Percentiles rank a stretch among this genome's conserved stretches.
These are phyloP conservation scores for Scomber colias DNA, from an alignment of 2,113 vertebrate species.

Conservation along the genomic window DNA sequence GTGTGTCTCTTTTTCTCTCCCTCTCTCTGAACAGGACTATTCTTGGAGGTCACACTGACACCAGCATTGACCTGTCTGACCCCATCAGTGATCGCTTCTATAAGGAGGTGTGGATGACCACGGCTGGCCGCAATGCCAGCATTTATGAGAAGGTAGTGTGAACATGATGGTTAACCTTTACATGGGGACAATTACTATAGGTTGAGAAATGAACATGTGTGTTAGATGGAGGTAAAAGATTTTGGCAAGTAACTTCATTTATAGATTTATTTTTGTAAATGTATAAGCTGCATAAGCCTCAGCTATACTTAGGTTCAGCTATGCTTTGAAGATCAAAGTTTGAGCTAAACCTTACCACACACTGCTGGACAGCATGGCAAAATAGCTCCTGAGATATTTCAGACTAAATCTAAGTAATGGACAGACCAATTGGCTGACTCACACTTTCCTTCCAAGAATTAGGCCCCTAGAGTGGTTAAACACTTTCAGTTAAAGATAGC, in stretches of 20 bases:
- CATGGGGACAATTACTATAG: no score
- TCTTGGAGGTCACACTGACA: constrained; percentile 89
- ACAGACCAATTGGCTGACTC: not conserved
- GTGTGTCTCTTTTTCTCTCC: not conserved
- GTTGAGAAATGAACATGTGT: no score
- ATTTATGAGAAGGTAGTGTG: constrained; percentile 93
- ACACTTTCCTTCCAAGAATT: not conserved
- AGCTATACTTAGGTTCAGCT: not conserved
- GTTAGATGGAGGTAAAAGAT: no score
- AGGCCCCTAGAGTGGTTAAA: not conserved
- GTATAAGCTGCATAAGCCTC: not conserved
- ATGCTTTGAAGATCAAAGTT: not conserved
- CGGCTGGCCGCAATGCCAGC: constrained; percentile 93
- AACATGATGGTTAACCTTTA: constrained; percentile 6
- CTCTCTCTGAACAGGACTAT: constrained; percentile 84
- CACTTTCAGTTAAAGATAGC: not conserved
- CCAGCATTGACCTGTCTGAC: constrained; percentile 89
- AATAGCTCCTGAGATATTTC: no score
- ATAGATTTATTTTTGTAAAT: no score
- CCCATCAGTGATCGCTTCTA: constrained; percentile 96
- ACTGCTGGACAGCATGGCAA: no score
- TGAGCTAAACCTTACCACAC: no score
- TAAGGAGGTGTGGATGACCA: constrained; percentile 97
- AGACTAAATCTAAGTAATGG: not conserved
- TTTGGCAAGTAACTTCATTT: no score